These are phyloP conservation scores for Ptychadena robeensis DNA, from an alignment of 2,797 vertebrate species.

Conservation along the genomic window DNA sequence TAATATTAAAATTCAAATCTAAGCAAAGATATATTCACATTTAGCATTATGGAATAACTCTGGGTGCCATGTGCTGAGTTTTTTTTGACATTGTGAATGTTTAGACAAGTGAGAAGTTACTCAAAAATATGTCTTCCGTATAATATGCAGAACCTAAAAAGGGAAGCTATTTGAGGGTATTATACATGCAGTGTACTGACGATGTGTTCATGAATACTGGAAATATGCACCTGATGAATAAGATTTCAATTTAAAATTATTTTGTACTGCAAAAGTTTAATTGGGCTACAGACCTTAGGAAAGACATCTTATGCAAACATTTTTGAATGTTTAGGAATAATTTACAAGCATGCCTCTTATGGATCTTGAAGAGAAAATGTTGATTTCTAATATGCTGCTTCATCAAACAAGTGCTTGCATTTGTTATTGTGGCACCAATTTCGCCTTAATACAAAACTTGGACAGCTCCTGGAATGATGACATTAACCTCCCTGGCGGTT, in stretches of 20 bases:
- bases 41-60: constrained; percentile 35
- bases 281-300: background rate
- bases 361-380: background rate
- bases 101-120: constrained; percentile 30
- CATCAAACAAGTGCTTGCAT: no score
- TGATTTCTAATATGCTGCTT: no score
- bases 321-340: background rate
- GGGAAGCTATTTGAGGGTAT: background rate
- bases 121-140: constrained; percentile 6
- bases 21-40: constrained; percentile 32
- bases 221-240: background rate
- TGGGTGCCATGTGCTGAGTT: background rate
- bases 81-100: constrained; percentile 21
- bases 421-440: no score
- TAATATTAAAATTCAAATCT: constrained; percentile 45
- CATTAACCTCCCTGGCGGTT: no score
- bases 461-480: no score
- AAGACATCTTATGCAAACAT: background rate
- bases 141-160: background rate
- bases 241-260: background rate
- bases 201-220: background rate
- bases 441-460: no score
- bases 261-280: background rate
- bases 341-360: background rate
- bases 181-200: background rate